Evolutionary conservation across 2,888 invertebrate species (phyloP), one percentile per base, ranked within the genome.

Genomic region (Epinotia bilunana): DNA sequence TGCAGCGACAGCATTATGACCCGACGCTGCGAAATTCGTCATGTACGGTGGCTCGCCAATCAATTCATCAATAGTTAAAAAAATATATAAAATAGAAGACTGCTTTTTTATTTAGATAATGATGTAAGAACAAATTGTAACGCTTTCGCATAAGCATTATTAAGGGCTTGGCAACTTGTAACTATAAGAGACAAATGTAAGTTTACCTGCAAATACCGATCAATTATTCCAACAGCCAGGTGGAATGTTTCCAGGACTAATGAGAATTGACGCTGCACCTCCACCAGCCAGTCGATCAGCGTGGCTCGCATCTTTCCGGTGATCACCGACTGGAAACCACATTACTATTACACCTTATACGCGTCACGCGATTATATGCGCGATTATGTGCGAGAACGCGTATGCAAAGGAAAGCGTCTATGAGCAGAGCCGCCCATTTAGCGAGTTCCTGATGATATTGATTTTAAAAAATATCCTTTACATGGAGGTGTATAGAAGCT

Each of bases 281-380:
- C 98, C 18, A 98, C 97, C 71, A 99, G 94, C 99, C 99, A 99
- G 88, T 99, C 98, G 76, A 99, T 95, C 18, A 99, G 95, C 65
- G 98, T 97, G 16, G 96, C 94, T 78, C 99, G 95, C 99, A 99
- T 99, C 83, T 96, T 96, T 1, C 97, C 95, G 13, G 97, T 97
- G 13, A 99, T 90, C 7, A 85, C 88, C 82, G 78, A 95, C 91
- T 95, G 90, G 76, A 87, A 88, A 74, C 12, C 77, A 76, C 28
- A 63, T n/a, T 58, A 53, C 13, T 3, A 33, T 62, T n/a, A 23
- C 16, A 46, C 11, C 13, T 16, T 49, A 49, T 49, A 0, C 18
- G 39, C 39, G 39, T 39, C 39, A 39, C 9, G 39, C 39, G n/a
- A 39, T 39, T 39, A n/a, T n/a, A n/a, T n/a, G n/a, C n/a, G n/a